Evolutionary conservation across 2,888 invertebrate genomes (phyloP).

Genomic region (Meta bourneti): DNA sequence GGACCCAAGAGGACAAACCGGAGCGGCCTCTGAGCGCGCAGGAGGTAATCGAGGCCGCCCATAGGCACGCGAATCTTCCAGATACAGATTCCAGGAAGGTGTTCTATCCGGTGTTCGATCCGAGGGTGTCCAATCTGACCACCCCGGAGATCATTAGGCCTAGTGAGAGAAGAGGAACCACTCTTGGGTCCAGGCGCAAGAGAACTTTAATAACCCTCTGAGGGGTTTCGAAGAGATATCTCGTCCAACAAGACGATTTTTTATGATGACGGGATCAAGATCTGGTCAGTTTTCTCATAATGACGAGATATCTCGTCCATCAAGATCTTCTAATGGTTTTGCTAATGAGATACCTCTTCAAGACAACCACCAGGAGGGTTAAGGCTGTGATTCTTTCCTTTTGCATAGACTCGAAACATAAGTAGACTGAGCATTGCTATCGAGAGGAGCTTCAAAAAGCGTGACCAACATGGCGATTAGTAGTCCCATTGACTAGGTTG

Average conservation of each 20-base stretch:
- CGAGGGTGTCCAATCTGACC: conserved; percentile 55
- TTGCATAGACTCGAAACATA: too few species aligned
- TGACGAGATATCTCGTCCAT: neutral
- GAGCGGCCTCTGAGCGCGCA: conserved; percentile 40
- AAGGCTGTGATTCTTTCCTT: too few species aligned
- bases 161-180: conserved; percentile 65
- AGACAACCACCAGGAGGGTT: too few species aligned
- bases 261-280: neutral
- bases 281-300: too few species aligned
- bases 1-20: neutral
- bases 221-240: too few species aligned
- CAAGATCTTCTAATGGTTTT: too few species aligned
- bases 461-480: too few species aligned
- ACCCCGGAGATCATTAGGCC: conserved; percentile 61
- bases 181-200: conserved; percentile 46
- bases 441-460: too few species aligned
- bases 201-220: neutral
- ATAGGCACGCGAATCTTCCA: conserved; percentile 23
- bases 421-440: too few species aligned
- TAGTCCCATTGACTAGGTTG: too few species aligned
- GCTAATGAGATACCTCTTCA: too few species aligned
- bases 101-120: conserved; percentile 64
- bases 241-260: too few species aligned
- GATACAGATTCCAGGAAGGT: conserved; percentile 30
- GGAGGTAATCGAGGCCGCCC: conserved; percentile 65